Evolutionary conservation across 1,140 invertebrate species (phyloP).

Genomic region (Drosophila tropicalis): DNA sequence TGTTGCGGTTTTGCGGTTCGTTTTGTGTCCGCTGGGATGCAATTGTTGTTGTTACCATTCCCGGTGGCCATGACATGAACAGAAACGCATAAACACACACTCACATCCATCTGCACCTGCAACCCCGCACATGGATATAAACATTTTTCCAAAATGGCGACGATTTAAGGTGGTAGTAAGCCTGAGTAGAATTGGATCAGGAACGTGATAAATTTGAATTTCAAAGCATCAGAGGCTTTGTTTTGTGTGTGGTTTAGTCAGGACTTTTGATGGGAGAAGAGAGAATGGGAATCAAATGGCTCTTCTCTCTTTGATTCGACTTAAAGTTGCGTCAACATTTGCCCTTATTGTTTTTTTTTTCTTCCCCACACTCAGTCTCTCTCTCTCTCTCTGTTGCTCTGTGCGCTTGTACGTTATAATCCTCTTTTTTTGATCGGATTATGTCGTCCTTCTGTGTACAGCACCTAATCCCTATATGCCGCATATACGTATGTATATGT

Average conservation of each 20-base stretch:
- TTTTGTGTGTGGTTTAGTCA: conserved; percentile 28
- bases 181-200: conserved; percentile 43
- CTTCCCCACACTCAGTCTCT: not conserved
- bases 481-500: not conserved
- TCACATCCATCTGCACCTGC: not conserved
- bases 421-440: conserved; percentile 80
- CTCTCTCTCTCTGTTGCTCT: not conserved
- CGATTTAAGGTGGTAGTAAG: conserved; percentile 48
- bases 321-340: conserved; percentile 66
- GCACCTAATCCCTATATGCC: conserved; percentile 55
- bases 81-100: conserved; percentile 34
- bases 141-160: conserved; percentile 74
- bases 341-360: conserved; percentile 12
- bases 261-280: conserved; percentile 31
- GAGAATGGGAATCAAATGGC: too few relatives aligned
- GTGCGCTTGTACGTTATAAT: conserved; percentile 70
- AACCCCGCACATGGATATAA: conserved; percentile 5
- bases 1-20: conserved; percentile 72
- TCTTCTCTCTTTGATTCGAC: conserved; percentile 27
- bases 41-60: conserved; percentile 67
- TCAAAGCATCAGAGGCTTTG: conserved; percentile 1
- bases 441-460: conserved; percentile 52
- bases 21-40: conserved; percentile 69
- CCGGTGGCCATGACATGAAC: conserved; percentile 60
- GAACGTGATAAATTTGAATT: conserved; percentile 58